These are phyloP conservation scores for Habrosyne pyritoides DNA, from an alignment of 2,888 invertebrate genomes.

Conservation along the genomic window DNA sequence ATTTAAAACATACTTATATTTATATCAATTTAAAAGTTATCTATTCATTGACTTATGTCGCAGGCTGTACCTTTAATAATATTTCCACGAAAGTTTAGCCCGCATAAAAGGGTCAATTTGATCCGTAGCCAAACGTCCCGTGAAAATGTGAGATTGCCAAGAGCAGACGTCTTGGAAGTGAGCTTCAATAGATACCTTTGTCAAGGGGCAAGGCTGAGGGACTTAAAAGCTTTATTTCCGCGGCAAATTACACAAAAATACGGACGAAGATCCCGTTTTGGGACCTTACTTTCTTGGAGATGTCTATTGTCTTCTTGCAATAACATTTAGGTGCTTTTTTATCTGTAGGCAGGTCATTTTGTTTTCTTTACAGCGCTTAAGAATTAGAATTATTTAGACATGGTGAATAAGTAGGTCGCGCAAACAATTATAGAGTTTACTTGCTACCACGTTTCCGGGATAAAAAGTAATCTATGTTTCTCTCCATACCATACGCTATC, in stretches of 20 bases:
- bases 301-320: neutral
- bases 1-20: no score
- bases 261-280: neutral
- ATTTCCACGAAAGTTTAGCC: neutral
- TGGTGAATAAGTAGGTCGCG: no score
- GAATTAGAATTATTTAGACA: no score
- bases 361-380: no score
- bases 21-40: no score
- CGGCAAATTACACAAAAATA: neutral
- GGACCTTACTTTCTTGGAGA: neutral
- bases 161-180: neutral
- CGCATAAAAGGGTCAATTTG: neutral
- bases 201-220: slow-evolving; percentile 2
- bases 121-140: neutral
- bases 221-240: neutral
- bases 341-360: no score
- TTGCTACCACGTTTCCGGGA: no score
- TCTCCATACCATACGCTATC: no score
- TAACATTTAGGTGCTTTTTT: neutral
- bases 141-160: neutral
- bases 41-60: no score
- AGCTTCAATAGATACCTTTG: neutral
- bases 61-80: neutral
- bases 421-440: no score
- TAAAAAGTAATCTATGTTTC: no score